Percentiles rank a stretch among this genome's conserved stretches.
Conservation (phyloP, 2,113 vertebrate species). For the Gambusia affinis region DNA sequence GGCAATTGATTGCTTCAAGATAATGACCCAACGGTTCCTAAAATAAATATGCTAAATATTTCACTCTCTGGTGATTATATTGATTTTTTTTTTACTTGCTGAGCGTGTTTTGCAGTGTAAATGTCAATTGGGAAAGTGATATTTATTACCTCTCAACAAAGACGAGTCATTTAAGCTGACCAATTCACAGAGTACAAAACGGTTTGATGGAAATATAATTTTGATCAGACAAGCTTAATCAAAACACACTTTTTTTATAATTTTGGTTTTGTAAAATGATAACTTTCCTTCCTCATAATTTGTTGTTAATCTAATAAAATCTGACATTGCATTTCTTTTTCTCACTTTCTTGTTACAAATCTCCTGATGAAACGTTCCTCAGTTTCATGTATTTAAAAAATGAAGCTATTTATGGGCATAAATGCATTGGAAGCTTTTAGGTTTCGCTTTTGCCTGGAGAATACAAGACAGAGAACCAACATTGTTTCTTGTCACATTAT, state of each 20-base stretch:
- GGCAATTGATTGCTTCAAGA: background rate
- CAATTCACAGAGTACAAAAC: background rate
- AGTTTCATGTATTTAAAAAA: background rate
- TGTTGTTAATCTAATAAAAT: background rate
- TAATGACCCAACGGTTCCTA: background rate
- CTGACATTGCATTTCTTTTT: background rate
- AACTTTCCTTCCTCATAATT: background rate
- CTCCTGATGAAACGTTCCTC: background rate
- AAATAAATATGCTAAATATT: background rate
- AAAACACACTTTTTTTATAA: no score
- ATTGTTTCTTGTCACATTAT: background rate
- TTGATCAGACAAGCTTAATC: no score
- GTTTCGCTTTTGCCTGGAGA: background rate
- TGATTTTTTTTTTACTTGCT: background rate
- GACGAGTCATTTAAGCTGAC: background rate
- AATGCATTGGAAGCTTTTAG: background rate
- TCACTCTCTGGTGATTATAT: background rate
- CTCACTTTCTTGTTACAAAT: background rate
- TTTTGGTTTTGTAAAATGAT: no score
- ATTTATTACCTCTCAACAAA: background rate
- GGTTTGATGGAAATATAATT: no score
- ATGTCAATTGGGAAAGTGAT: background rate
- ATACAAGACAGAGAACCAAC: background rate
- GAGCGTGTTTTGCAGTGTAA: background rate
- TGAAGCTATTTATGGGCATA: background rate